Evolutionary conservation across 2,113 vertebrate genomes (phyloP).

Genomic region (Genyomyrus donnyi): DNA sequence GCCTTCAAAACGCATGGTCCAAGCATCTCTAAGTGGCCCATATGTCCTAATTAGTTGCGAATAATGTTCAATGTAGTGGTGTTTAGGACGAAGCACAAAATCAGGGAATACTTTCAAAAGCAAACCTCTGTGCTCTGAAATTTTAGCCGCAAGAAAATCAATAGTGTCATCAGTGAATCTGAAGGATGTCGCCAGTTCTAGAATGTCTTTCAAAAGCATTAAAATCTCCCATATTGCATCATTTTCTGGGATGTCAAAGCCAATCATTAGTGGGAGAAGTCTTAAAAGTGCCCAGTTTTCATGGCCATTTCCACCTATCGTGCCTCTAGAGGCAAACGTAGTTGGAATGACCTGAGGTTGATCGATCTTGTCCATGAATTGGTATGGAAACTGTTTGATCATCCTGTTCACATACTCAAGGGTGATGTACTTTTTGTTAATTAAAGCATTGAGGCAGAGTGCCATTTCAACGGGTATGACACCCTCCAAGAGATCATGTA

Average conservation of each 20-base stretch:
- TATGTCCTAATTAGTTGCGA: no score
- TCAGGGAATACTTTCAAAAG: neutral
- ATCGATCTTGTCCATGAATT: neutral
- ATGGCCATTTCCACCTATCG: conserved; percentile 9
- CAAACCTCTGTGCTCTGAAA: conserved; percentile 4
- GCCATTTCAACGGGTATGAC: conserved; percentile 1
- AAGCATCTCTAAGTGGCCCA: no score
- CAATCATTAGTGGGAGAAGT: conserved; percentile 11
- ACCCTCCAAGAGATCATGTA: conserved; percentile 14
- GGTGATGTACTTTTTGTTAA: neutral
- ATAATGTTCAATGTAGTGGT: neutral
- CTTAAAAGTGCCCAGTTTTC: conserved; percentile 17
- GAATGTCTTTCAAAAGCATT: conserved; percentile 3
- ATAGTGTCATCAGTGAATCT: conserved; percentile 8
- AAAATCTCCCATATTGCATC: conserved; percentile 8
- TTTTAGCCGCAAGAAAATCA: neutral
- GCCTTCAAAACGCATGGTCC: no score
- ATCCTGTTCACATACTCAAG: neutral
- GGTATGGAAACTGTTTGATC: conserved; percentile 12
- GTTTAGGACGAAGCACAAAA: conserved; percentile 2
- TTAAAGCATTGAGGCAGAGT: neutral
- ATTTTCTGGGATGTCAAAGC: neutral
- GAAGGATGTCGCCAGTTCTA: neutral
- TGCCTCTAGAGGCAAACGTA: conserved; percentile 8
- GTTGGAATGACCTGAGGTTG: conserved; percentile 7